A percentile compares a stretch with the other conserved stretches of the same genome.
These are phyloP conservation scores for Neodon shergylaensis DNA, from an alignment of 2,113 vertebrate species.

Conservation along the genomic window DNA sequence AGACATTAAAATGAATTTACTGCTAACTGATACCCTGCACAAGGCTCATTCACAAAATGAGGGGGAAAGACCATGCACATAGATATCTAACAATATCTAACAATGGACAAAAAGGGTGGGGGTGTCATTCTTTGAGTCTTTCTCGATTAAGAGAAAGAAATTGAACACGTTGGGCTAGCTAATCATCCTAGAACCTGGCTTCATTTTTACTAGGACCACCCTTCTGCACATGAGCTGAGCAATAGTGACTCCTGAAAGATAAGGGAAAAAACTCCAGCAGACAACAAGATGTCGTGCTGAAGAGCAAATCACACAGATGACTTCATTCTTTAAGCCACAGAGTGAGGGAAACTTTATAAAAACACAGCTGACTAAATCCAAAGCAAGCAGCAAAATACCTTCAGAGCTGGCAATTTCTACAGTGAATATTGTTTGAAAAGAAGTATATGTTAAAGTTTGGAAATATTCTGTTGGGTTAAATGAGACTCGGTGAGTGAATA, in stretches of 20 bases:
- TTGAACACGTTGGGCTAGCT: not conserved
- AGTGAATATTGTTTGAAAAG: not conserved
- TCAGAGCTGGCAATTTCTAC: not conserved
- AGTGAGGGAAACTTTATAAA: not conserved
- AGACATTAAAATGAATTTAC: not conserved
- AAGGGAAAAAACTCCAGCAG: not conserved
- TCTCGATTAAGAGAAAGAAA: not conserved
- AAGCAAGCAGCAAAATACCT: not conserved
- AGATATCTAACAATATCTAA: not conserved
- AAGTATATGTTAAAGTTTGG: not conserved
- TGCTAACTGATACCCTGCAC: not conserved
- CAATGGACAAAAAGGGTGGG: not conserved
- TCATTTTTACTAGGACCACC: not conserved
- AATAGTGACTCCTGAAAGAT: not conserved
- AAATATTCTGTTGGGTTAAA: not conserved
- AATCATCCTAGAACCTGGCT: not conserved
- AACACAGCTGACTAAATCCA: not conserved
- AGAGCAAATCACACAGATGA: not conserved
- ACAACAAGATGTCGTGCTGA: not conserved
- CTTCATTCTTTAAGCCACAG: not conserved
- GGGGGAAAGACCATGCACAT: not conserved
- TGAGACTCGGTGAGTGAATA: not conserved
- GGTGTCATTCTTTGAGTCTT: not conserved
- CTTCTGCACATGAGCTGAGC: not conserved
- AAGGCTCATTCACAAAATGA: not conserved